Evolutionary conservation across 2,113 vertebrate genomes (phyloP).

Genomic region (Nicator chloris): DNA sequence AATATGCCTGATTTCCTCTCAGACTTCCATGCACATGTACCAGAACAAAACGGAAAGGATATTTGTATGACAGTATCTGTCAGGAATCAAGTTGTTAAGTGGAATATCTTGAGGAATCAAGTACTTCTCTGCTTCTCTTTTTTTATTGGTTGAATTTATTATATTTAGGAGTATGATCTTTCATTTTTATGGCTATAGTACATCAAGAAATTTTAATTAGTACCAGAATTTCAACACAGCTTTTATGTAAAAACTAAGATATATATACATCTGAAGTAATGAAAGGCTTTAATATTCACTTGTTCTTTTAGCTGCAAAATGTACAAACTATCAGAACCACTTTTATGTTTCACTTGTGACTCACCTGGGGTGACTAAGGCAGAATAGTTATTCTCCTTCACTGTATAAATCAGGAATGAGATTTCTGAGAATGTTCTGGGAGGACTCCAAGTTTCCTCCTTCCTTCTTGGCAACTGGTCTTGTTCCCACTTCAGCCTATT

Average conservation of each 20-base stretch:
- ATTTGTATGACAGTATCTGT: background rate
- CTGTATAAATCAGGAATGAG: background rate
- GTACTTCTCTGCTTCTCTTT: background rate
- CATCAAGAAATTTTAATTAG: background rate
- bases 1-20: background rate
- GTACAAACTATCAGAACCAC: background rate
- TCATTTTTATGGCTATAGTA: background rate
- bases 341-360: background rate
- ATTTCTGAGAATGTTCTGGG: background rate
- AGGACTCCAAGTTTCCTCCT: background rate
- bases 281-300: background rate
- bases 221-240: background rate
- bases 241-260: background rate
- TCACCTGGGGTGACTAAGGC: fast-evolving
- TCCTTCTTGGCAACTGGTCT: background rate
- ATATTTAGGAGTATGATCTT: background rate
- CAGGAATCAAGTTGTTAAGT: background rate
- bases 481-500: background rate
- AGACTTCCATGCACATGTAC: background rate
- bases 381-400: background rate
- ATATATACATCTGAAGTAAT: background rate
- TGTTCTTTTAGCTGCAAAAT: background rate
- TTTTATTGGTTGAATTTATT: background rate
- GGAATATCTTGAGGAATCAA: too few relatives aligned
- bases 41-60: background rate